phyloP scores from a whole-genome alignment of 2,888 invertebrate species.

The Drosophila algonquin region DNA sequence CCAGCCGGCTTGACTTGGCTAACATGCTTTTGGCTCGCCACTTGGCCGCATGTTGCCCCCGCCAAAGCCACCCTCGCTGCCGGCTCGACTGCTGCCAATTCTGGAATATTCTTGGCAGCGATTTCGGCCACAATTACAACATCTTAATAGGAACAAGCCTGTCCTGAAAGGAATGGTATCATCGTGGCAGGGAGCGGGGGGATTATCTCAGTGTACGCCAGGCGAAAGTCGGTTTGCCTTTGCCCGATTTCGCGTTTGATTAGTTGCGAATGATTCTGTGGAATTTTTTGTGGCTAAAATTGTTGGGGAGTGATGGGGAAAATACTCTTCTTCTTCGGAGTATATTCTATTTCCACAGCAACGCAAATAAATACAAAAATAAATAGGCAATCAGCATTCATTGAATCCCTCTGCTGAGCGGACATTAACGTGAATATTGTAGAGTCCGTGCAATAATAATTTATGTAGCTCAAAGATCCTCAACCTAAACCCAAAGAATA shows the following conservation, averaged over 20 bases:
- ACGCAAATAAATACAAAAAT: no score
- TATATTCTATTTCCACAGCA: no score
- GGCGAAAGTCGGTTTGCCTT: conserved; percentile 14
- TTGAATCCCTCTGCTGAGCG: no score
- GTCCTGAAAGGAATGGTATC: neutral
- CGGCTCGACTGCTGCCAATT: conserved; percentile 21
- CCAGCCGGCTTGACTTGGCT: conserved; percentile 57
- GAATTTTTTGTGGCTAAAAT: conserved; percentile 11
- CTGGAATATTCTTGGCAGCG: conserved; percentile 64
- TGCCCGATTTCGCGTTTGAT: conserved; percentile 50
- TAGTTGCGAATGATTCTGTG: conserved; percentile 59
- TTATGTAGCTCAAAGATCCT: no score
- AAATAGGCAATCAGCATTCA: no score
- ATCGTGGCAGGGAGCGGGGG: no score
- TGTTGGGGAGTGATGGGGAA: neutral
- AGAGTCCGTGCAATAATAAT: no score
- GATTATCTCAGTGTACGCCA: conserved; percentile 18
- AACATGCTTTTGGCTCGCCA: conserved; percentile 72
- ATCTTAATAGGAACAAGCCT: conserved; percentile 55
- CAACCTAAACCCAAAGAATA: no score
- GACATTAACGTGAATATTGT: no score
- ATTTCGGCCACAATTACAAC: conserved; percentile 72
- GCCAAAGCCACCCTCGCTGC: neutral
- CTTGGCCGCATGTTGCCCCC: conserved; percentile 63
- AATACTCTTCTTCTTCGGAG: no score